Base-by-base conservation (phyloP, 1,140 invertebrate genomes). In the Archivesica marissinica region DNA sequence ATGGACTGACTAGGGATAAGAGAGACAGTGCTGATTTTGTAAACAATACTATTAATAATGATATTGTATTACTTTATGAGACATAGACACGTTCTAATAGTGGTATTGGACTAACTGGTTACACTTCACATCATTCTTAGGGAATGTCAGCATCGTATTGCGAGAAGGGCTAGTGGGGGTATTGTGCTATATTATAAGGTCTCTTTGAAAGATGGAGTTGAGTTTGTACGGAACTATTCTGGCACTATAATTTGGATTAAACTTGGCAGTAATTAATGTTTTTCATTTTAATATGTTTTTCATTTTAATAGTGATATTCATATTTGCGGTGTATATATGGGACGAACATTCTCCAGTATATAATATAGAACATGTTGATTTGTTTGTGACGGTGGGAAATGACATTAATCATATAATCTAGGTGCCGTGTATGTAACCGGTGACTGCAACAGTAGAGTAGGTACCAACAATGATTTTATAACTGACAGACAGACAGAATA, bases 201-300 rank as follows among this genome's bases (percentile, higher is more conserved):
- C 25, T n/a, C 20, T 54, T 23, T 76, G 30, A 33, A 76, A 30
- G 50, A 76, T 56, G 44, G 47, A 17, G 54, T 76, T 52, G 44
- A 76, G 30, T 17, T 76, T 76, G 28, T 76, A 47, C 28, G 30
- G 23, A 76, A 50, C n/a, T 30, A 76, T 54, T 76, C 7, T n/a
- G 72, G 54, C 54, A 76, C 44, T 9, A 54, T 76, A 30, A 76
- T 76, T 33, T 76, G 72, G 44, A 20, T 76, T 6, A 76, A 76
- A 33, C 35, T 30, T 28, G 72, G 54, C 17, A 44, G 54, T 30
- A 54, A 25, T 54, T 50, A 23, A n/a, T n/a, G n/a, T n/a, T n/a
- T n/a, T n/a, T n/a, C n/a, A n/a, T n/a, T n/a, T n/a, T n/a, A n/a
- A n/a, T n/a, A n/a, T n/a, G n/a, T n/a, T 38, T 76, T 76, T 54